Evolutionary conservation across 1,140 invertebrate species (phyloP).

Genomic region (Caenorhabditis latens): DNA sequence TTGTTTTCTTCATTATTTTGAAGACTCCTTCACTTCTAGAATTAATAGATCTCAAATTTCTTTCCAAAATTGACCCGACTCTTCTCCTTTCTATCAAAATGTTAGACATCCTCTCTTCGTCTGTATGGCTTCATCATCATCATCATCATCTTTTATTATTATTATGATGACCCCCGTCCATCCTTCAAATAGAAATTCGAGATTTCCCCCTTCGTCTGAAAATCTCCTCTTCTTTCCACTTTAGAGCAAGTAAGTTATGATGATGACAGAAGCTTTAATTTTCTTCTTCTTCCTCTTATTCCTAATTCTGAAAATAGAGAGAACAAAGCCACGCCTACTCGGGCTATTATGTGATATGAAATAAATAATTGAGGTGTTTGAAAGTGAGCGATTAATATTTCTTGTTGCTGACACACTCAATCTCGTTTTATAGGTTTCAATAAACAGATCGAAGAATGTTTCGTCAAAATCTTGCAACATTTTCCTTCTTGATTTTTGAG

Average conservation of each 20-base stretch:
- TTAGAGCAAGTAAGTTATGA: background rate
- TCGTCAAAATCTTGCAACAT: no score
- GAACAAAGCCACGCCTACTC: no score
- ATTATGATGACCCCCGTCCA: background rate
- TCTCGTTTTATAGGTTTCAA: no score
- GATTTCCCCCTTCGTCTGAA: background rate
- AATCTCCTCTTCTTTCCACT: background rate
- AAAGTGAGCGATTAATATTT: no score
- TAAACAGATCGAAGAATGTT: no score
- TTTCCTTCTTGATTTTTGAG: no score
- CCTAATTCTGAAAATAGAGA: no score
- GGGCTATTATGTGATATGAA: no score
- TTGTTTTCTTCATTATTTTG: no score
- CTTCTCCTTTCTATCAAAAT: constrained; percentile 23
- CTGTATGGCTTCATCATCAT: constrained; percentile 39
- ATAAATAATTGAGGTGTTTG: no score
- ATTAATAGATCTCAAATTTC: constrained; percentile 31
- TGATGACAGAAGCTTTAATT: background rate
- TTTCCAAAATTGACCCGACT: background rate
- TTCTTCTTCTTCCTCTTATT: no score
- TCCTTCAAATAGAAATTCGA: constrained; percentile 6
- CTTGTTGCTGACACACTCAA: no score
- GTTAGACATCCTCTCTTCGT: constrained; percentile 7
- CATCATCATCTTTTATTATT: background rate
- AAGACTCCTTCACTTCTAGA: background rate